Evolutionary conservation across 2,888 invertebrate species (phyloP).

Genomic region (Muscina levida): DNA sequence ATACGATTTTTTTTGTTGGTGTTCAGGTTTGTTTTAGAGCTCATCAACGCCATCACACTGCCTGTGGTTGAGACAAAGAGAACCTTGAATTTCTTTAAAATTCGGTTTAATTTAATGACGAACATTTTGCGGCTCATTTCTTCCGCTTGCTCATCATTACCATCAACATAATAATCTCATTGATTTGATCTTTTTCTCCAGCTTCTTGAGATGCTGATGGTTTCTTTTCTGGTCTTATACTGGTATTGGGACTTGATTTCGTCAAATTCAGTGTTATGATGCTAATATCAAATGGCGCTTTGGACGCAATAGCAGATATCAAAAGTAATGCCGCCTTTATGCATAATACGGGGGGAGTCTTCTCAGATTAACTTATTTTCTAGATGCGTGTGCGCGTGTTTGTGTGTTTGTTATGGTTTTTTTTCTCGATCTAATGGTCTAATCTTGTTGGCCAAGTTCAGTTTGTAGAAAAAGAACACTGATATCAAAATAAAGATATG

Average conservation of each 20-base stretch:
- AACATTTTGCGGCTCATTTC: slow-evolving; percentile 51
- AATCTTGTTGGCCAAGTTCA: slow-evolving; percentile 45
- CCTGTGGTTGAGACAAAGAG: slow-evolving; percentile 38
- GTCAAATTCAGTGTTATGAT: slow-evolving; percentile 35
- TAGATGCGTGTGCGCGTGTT: background rate
- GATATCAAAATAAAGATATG: slow-evolving; percentile 49
- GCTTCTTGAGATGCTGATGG: slow-evolving; percentile 23
- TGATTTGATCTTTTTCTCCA: background rate
- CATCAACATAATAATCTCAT: background rate
- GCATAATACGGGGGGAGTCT: slow-evolving; percentile 41
- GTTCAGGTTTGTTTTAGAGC: slow-evolving; percentile 16
- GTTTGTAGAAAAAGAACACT: slow-evolving; percentile 1
- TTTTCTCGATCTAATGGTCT: background rate
- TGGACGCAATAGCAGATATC: slow-evolving; percentile 43
- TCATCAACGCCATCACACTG: slow-evolving; percentile 37
- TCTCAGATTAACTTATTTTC: slow-evolving; percentile 34
- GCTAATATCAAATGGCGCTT: slow-evolving; percentile 61
- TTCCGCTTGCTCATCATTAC: slow-evolving; percentile 19
- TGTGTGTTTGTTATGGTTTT: background rate
- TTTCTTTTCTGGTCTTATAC: slow-evolving; percentile 38
- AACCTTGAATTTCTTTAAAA: slow-evolving; percentile 65
- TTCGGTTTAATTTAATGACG: slow-evolving; percentile 64
- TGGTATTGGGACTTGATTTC: slow-evolving; percentile 51
- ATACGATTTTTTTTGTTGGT: slow-evolving; percentile 20
- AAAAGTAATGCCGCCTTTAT: slow-evolving; percentile 59